Evolutionary conservation across 1,140 invertebrate species (phyloP), one percentile per base, ranked within the genome.

Genomic region (Sycophaga agraensis): DNA sequence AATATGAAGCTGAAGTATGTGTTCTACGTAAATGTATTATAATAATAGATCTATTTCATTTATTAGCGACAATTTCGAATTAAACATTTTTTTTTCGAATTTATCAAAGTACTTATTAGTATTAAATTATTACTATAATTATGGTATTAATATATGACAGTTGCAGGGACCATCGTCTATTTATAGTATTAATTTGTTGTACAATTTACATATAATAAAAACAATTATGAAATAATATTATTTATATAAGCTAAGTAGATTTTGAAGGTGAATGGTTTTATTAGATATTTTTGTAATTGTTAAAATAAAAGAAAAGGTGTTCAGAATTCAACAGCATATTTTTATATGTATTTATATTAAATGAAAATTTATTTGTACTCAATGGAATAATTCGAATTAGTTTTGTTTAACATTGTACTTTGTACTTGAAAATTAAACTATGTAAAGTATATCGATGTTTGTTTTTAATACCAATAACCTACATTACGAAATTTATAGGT

Each of bases 361-460:
- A n/a, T n/a, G n/a, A n/a, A n/a, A n/a, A n/a, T n/a, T n/a, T n/a
- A n/a, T n/a, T n/a, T n/a, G n/a, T n/a, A n/a, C n/a, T n/a, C n/a
- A n/a, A n/a, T n/a, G n/a, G n/a, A n/a, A n/a, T n/a, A n/a, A n/a
- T n/a, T n/a, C n/a, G n/a, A n/a, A n/a, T n/a, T 48, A 40, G 12
- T 26, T 57, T 55, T 51, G 56, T 56, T 56, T 50, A 56, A 56
- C 26, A 42, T 2, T 63, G 53, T 63, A 55, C 51, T 48, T 49
- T 50, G 60, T 63, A 63, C 60, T 63, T 63, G 50, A 63, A 22
- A 43, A 63, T 63, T 56, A 63, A 63, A 63, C 12, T 31, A 56
- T 63, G 37, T 56, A 56, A 56, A 63, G 42, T 50, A 50, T 9
- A 17, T 6, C 2, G 5, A 24, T 16, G n/a, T 43, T 5, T 12